Evolutionary conservation across 2,113 vertebrate species (phyloP).

Genomic region (Cyprinodon brontotheroides): DNA sequence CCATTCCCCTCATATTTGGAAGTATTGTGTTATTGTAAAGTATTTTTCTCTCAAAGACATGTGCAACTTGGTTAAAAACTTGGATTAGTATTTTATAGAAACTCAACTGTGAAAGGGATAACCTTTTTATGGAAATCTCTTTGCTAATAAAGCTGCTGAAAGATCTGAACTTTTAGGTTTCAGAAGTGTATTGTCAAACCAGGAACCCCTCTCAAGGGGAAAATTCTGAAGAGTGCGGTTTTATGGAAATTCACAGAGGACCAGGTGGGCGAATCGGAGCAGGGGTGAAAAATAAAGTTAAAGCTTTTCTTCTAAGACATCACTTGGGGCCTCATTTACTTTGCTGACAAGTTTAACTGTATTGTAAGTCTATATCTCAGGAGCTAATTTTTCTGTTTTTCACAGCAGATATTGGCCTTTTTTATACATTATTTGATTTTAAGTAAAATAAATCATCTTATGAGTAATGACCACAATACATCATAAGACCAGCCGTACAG

Average conservation of each 20-base stretch:
- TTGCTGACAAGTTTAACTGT: conserved; percentile 36
- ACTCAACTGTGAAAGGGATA: conserved; percentile 38
- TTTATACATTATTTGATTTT: background rate
- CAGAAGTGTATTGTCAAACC: conserved; percentile 39
- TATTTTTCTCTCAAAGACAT: conserved; percentile 1
- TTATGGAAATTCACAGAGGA: conserved; percentile 44
- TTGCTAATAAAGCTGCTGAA: conserved; percentile 57
- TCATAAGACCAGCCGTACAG: too few species aligned
- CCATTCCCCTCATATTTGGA: conserved; percentile 39
- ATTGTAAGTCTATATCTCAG: background rate
- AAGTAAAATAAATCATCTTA: background rate
- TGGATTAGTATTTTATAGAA: conserved; percentile 32
- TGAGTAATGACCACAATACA: too few species aligned
- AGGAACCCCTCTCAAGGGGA: conserved; percentile 36
- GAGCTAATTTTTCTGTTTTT: background rate
- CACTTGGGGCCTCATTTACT: conserved; percentile 50
- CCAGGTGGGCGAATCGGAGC: conserved; percentile 49
- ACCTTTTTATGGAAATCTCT: conserved; percentile 48
- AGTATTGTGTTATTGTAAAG: conserved; percentile 40
- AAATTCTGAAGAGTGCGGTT: conserved; percentile 45
- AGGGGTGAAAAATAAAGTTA: conserved; percentile 45
- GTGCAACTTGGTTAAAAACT: conserved; percentile 50
- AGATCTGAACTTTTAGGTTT: conserved; percentile 63
- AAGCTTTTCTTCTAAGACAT: conserved; percentile 41
- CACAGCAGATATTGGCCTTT: background rate